Percentiles rank a stretch among this genome's conserved stretches.
These are phyloP conservation scores for Eupithecia dodoneata DNA, from an alignment of 2,888 invertebrate genomes.

Conservation along the genomic window DNA sequence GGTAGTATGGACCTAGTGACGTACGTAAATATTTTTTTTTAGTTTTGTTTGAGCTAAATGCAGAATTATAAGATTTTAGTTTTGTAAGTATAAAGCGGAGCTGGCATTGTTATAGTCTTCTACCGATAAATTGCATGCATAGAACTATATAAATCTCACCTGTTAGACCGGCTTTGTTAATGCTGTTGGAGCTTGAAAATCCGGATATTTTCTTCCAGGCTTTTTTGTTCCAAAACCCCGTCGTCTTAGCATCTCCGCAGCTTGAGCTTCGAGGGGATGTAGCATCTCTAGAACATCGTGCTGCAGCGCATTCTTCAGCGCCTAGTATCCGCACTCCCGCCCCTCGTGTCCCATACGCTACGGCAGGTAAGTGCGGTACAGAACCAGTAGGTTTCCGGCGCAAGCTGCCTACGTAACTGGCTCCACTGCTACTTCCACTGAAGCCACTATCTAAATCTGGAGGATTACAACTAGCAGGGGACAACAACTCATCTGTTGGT, in stretches of 20 bases:
- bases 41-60: constrained; percentile 70
- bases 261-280: constrained; percentile 78
- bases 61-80: constrained; percentile 56
- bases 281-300: constrained; percentile 72
- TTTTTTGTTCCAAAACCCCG: constrained; percentile 89
- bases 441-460: constrained; percentile 92
- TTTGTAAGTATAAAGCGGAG: constrained; percentile 39
- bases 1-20: constrained; percentile 53
- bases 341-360: constrained; percentile 80
- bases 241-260: constrained; percentile 79
- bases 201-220: constrained; percentile 91
- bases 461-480: constrained; percentile 86
- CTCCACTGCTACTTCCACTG: constrained; percentile 92
- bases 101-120: constrained; percentile 32
- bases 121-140: constrained; percentile 30
- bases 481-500: constrained; percentile 89
- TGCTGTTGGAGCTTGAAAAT: constrained; percentile 88
- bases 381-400: constrained; percentile 83
- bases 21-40: constrained; percentile 51
- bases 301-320: constrained; percentile 70
- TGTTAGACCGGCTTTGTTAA: constrained; percentile 86
- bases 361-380: constrained; percentile 79
- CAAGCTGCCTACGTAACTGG: constrained; percentile 90
- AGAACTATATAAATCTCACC: constrained; percentile 80
- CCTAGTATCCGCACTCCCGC: constrained; percentile 79